Evolutionary conservation across 1,140 invertebrate genomes (phyloP).

Genomic region (Maconellicoccus hirsutus): DNA sequence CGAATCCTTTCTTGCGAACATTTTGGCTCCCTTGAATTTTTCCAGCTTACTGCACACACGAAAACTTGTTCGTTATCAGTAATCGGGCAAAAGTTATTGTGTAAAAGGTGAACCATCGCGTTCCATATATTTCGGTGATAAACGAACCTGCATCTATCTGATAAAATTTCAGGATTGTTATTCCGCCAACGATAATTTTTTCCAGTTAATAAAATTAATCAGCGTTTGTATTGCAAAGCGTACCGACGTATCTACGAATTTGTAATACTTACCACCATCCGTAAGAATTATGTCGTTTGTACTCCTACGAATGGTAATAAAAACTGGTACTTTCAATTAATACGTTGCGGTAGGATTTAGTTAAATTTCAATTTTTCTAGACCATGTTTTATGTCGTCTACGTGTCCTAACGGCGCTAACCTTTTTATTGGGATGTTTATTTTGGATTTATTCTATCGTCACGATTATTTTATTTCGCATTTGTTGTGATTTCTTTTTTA

Average conservation of each 20-base stretch:
- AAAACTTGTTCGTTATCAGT: not conserved
- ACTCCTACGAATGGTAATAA: not conserved
- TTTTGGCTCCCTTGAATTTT: too few species aligned
- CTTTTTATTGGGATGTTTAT: too few species aligned
- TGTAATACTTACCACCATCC: not conserved
- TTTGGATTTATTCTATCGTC: too few species aligned
- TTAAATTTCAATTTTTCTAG: not conserved
- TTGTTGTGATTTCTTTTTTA: too few species aligned
- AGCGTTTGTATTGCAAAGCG: not conserved
- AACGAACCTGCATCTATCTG: not conserved
- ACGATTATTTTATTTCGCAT: too few species aligned
- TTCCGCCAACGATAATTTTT: not conserved
- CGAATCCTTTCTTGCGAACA: too few species aligned
- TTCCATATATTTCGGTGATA: not conserved
- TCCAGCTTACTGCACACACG: too few species aligned
- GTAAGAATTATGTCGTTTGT: not conserved
- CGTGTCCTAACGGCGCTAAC: not conserved
- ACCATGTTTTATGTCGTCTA: not conserved
- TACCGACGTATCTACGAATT: not conserved
- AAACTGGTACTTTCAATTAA: not conserved
- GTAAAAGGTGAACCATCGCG: not conserved
- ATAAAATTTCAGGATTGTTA: constrained; percentile 3
- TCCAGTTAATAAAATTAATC: constrained; percentile 9
- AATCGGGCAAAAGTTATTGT: not conserved
- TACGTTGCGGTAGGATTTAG: not conserved